Evolutionary conservation across 2,113 vertebrate species (phyloP), one percentile per base, ranked within the genome.

Genomic region (Upupa epops): DNA sequence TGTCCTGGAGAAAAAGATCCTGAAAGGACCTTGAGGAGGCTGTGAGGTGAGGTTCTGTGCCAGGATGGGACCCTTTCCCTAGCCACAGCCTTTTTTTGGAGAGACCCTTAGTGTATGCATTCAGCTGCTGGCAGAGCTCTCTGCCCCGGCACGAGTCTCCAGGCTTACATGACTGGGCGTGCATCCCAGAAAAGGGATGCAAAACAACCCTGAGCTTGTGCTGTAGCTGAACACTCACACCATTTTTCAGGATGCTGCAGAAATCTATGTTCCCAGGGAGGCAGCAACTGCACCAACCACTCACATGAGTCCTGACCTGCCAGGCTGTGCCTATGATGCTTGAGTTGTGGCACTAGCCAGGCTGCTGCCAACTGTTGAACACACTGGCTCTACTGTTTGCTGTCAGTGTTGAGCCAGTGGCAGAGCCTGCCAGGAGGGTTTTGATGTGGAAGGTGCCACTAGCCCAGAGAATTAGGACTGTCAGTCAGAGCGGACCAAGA

Each of bases 111-210:
- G 25, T 4, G 1, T 5, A 2, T 32, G 25, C 18, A 48, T 37
- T 21, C 6, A 4, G n/a, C 51, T 2, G 1, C 54, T 76, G 56
- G 46, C 75, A 40, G 3, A 1, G 6, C 34, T 90, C 1, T 0
- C 69, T 71, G 40, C 18, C 42, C 36, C 1, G 0, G 3, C 0
- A 0, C 2, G 2, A 1, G 1, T 46, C 12, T 36, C 31, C 34
- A 10, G 42, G 31, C 32, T 66, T 28, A 60, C 0, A 3, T 28
- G 85, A 29, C 26, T 8, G 31, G 56, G 46, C 2, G 1, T 60
- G 88, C 42, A 34, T 48, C 45, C 64, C 59, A 86, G 81, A 61
- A 52, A 56, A 3, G 14, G 25, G n/a, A 51, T 51, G 56, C 8
- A 74, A 49, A 56, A 16, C n/a, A 31, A 40, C 28, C 42, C 36